Base-by-base conservation (phyloP, 2,888 invertebrate species). In the Calameuta idolon region DNA sequence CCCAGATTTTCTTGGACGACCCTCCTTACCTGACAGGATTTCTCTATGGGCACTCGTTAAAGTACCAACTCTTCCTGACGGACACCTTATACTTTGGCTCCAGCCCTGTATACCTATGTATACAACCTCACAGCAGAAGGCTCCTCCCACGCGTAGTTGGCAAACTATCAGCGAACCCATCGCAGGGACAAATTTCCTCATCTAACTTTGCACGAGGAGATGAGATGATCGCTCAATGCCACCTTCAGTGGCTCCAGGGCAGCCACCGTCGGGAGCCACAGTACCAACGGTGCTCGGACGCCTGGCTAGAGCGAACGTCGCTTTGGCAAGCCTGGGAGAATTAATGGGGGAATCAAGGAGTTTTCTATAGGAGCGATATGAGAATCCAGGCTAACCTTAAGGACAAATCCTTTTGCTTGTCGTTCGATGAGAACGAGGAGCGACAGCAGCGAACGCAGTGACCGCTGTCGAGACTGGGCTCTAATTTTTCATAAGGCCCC, bases 141-240 rank as follows among this genome's bases (percentile, higher is more conserved):
- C 82, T 81, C 80, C 79, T 77, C 78, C 34, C 73, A 75, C 82
- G 75, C 76, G 82, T 83, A 90, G 89, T 90, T 88, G 85, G 86
- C 85, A 83, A 91, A 90, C 90, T 89, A 89, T 89, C 90, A 88
- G 87, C 80, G 84, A 89, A 89, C 88, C 90, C 88, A 89, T 90
- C 89, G 88, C 87, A 85, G 85, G 87, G 91, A 91, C 91, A 91
- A 91, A 91, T 91, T 91, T 89, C 89, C 91, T 91, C 91, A 90
- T 90, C 91, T 90, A 91, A 91, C 91, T 91, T 91, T 91, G 86
- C 86, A 84, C 86, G 83, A 82, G 85, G 85, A 89, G 90, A 91
- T 91, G 91, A 91, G 90, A 86, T 88, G 90, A 91, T 91, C 90
- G 89, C 88, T 91, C 91, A 90, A 89, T 90, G 90, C 89, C 90